Evolutionary conservation across 2,113 vertebrate genomes (phyloP), one percentile per base, ranked within the genome.

Genomic region (Python bivittatus): DNA sequence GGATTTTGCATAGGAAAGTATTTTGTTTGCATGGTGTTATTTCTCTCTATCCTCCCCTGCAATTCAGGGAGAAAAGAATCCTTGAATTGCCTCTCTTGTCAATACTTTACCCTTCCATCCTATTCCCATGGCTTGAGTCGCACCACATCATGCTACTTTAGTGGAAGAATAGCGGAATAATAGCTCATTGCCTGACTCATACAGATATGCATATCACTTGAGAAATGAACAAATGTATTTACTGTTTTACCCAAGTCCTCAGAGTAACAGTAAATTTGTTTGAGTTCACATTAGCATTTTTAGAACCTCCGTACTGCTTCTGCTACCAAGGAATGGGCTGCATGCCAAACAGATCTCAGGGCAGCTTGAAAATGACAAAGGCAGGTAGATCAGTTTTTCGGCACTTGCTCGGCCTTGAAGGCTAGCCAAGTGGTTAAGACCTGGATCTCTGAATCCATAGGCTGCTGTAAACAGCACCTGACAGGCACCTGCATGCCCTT

Each of bases 11-110:
- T 95, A 93, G 94, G 83, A 89, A 86, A 13, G 52, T 60, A 95
- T 96, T 97, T 96, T 97, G 96, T 96, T 95, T 96, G 92, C 92
- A 95, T 93, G 93, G 94, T 94, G 93, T 20, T 91, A 90, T 95
- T 96, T 96, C 94, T 79, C 90, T 94, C 3, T 93, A 38, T 27
- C 29, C 61, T 95, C 93, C 64, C 91, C 58, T 94, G 89, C 96
- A 88, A 10, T 88, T 92, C 54, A 88, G 91, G 86, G 42, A 91
- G 6, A 53, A 4, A 93, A 93, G 33, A 23, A 85, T 92, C 88
- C 88, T 61, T 92, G 6, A 92, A 88, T 89, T 91, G 68, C 56
- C 54, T 88, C 42, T 87, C 87, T 90, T 60, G 89, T 93, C 84
- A 88, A 22, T 85, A 23, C 93, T 95, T 94, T 95, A 92, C 94